Evolutionary conservation across 2,113 vertebrate species (phyloP).

Genomic region (Phaethornis superciliosus): DNA sequence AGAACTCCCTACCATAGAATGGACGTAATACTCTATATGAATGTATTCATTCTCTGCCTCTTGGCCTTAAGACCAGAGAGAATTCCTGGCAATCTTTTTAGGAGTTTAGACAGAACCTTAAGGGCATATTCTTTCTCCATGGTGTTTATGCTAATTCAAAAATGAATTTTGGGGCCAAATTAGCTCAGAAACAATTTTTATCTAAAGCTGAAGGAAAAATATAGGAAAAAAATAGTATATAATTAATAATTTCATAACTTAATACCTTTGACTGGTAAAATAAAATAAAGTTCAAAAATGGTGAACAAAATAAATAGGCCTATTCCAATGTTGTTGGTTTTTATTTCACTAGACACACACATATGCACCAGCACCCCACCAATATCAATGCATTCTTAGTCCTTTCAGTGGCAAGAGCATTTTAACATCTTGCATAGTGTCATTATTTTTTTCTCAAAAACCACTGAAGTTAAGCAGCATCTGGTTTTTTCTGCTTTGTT

Average conservation of each 20-base stretch:
- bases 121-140: neutral
- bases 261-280: neutral
- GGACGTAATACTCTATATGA: accelerated
- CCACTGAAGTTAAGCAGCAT: neutral
- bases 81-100: neutral
- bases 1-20: neutral
- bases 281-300: too few species aligned
- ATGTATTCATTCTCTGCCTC: neutral
- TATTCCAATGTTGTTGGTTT: too few species aligned
- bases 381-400: neutral
- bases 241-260: neutral
- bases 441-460: neutral
- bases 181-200: neutral
- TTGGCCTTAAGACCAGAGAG: neutral
- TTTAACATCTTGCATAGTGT: neutral
- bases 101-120: neutral
- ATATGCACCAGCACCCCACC: too few species aligned
- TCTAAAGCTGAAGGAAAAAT: neutral
- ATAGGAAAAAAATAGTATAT: neutral
- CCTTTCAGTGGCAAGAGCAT: neutral
- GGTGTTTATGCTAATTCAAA: neutral
- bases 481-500: neutral
- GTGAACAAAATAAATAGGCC: too few species aligned
- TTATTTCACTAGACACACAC: too few species aligned
- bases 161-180: neutral